A percentile compares a stretch with the other conserved stretches of the same genome.
Evolutionary conservation across 2,113 vertebrate genomes (phyloP).

Genomic region (Atlantisia rogersi): DNA sequence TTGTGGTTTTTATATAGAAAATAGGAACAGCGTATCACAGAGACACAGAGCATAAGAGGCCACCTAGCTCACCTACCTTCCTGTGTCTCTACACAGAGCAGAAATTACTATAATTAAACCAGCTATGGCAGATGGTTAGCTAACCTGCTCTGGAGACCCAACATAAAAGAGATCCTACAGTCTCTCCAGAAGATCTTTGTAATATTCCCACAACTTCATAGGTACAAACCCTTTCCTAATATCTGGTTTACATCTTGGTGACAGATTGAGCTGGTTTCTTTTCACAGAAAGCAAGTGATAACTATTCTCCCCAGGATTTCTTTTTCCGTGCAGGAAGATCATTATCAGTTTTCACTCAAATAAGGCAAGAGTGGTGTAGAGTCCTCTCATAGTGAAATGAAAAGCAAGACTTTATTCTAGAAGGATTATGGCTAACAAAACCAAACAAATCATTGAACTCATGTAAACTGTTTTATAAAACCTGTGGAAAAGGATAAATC

Average conservation of each 20-base stretch:
- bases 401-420: not conserved
- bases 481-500: not conserved
- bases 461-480: not conserved
- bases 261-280: accelerated
- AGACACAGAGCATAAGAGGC: not conserved
- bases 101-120: not conserved
- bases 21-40: not conserved
- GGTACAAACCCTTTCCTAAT: not conserved
- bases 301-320: not conserved
- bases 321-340: not conserved
- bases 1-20: not conserved
- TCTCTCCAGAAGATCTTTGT: not conserved
- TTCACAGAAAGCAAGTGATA: not conserved
- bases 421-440: not conserved
- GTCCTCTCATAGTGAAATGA: not conserved
- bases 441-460: not conserved
- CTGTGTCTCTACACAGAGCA: not conserved
- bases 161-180: not conserved
- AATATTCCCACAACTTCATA: not conserved
- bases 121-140: not conserved
- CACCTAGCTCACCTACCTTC: not conserved
- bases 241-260: not conserved
- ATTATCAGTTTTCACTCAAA: not conserved
- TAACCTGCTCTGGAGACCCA: not conserved
- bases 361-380: not conserved